Conservation (phyloP, 2,888 invertebrate species). For the Apamea monoglypha region DNA sequence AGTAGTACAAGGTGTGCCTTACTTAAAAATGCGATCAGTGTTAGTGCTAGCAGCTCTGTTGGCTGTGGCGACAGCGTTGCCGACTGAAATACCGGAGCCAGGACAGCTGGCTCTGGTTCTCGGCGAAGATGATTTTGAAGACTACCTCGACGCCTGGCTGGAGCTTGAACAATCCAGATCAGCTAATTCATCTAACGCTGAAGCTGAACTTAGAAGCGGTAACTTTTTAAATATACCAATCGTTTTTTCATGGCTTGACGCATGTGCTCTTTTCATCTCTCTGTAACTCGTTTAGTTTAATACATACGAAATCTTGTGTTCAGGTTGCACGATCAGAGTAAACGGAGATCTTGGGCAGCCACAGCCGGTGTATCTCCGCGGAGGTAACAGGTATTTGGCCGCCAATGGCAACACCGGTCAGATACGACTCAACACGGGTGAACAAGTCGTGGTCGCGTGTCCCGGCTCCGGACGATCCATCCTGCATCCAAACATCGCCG, state of each 20-base stretch:
- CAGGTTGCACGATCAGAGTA: conserved; percentile 86
- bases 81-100: conserved; percentile 79
- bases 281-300: background rate
- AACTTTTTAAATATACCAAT: conserved; percentile 42
- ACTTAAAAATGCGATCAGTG: conserved; percentile 59
- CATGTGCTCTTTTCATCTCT: background rate
- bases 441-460: conserved; percentile 81
- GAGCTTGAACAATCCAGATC: conserved; percentile 75
- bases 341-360: conserved; percentile 89
- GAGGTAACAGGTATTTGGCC: conserved; percentile 76
- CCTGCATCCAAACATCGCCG: conserved; percentile 78
- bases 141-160: conserved; percentile 86
- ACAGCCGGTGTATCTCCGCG: conserved; percentile 90
- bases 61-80: conserved; percentile 70
- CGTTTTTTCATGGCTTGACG: fast-evolving
- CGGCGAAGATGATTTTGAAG: conserved; percentile 87
- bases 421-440: conserved; percentile 77
- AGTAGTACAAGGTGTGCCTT: conserved; percentile 47
- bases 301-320: conserved; percentile 13
- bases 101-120: conserved; percentile 80
- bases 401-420: conserved; percentile 78
- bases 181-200: conserved; percentile 69
- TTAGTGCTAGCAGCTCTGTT: conserved; percentile 69
- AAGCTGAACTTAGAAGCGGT: conserved; percentile 74
- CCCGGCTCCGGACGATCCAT: conserved; percentile 80